A percentile compares a stretch with the other conserved stretches of the same genome.
Evolutionary conservation across 2,888 invertebrate genomes (phyloP).

Genomic region (Plebejus argus): DNA sequence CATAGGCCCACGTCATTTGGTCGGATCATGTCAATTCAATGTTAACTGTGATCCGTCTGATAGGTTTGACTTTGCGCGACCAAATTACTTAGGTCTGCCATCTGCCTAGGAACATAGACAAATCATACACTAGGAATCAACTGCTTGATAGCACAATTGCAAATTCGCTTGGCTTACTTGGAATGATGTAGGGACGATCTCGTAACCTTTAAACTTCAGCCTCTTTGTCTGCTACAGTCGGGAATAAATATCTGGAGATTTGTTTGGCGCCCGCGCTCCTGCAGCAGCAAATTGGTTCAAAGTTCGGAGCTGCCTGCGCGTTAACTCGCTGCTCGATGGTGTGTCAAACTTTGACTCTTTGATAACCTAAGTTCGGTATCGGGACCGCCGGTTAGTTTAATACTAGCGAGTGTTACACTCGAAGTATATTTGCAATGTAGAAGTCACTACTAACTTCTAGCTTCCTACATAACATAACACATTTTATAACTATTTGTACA

Average conservation of each 20-base stretch:
- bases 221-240: neutral
- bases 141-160: too few species aligned
- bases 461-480: neutral
- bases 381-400: neutral
- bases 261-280: neutral
- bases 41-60: too few species aligned
- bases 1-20: too few species aligned
- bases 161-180: neutral
- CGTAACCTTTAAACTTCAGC: neutral
- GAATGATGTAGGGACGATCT: neutral
- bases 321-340: neutral
- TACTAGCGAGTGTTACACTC: neutral
- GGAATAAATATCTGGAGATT: slow-evolving; percentile 3
- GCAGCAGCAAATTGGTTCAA: neutral
- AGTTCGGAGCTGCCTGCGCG: neutral
- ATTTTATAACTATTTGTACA: too few species aligned
- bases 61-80: too few species aligned
- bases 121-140: too few species aligned
- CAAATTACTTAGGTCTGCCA: too few species aligned
- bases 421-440: neutral
- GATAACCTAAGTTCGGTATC: neutral
- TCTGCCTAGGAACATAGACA: too few species aligned
- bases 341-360: neutral
- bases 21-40: too few species aligned
- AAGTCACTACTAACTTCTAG: neutral